Evolutionary conservation across 2,888 invertebrate species (phyloP).

Genomic region (Platycheirus albimanus): DNA sequence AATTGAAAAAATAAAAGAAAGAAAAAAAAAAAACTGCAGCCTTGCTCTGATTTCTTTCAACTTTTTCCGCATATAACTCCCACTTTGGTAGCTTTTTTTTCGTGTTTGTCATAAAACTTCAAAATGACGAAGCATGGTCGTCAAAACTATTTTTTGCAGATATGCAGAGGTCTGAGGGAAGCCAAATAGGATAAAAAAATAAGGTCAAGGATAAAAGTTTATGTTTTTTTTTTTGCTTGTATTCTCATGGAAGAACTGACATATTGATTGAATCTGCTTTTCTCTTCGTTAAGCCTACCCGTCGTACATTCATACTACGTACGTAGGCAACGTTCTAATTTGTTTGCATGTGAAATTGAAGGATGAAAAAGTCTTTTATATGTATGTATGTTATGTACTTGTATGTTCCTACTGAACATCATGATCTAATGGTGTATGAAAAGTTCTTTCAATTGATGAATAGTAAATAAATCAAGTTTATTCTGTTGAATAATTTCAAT

Average conservation of each 20-base stretch:
- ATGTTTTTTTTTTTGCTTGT: background rate
- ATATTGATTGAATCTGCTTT: constrained; percentile 36
- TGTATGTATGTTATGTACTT: no score
- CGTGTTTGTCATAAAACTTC: background rate
- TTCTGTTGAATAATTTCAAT: no score
- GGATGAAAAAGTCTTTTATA: background rate
- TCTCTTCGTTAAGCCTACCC: constrained; percentile 7
- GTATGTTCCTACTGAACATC: no score
- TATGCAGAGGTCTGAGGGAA: background rate
- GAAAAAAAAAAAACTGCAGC: constrained; percentile 44
- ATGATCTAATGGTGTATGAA: no score
- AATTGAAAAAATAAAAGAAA: constrained; percentile 14
- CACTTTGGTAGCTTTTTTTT: background rate
- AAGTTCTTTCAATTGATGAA: no score
- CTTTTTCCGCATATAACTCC: constrained; percentile 1
- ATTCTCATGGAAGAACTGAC: constrained; percentile 6
- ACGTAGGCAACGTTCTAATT: constrained; percentile 19
- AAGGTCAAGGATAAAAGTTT: constrained; percentile 58
- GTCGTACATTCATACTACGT: no score
- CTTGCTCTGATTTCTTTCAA: constrained; percentile 48
- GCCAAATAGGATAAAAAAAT: background rate
- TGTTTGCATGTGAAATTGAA: constrained; percentile 23
- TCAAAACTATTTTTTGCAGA: background rate
- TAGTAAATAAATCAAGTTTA: no score
- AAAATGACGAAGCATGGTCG: background rate